A percentile compares a stretch with the other conserved stretches of the same genome.
Evolutionary conservation across 2,797 vertebrate species (phyloP).

Genomic region (Danio kyathit): DNA sequence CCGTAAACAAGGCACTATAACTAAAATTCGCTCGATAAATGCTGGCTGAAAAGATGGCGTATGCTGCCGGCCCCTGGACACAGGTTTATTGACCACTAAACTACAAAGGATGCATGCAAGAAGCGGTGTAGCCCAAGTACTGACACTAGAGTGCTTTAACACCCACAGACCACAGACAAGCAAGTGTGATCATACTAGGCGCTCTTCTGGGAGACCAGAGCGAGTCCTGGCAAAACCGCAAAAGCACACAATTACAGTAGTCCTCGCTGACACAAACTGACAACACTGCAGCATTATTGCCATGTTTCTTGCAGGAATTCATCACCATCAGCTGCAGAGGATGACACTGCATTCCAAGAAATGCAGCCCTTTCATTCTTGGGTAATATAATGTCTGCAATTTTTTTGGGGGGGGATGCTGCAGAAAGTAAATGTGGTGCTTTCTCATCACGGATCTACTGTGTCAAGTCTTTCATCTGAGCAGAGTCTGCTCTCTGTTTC

Average conservation of each 20-base stretch:
- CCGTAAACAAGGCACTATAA: slow-evolving; percentile 63
- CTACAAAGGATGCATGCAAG: slow-evolving; percentile 53
- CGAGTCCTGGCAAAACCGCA: slow-evolving; percentile 28
- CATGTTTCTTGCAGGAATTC: slow-evolving; percentile 3
- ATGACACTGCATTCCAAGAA: slow-evolving; percentile 26
- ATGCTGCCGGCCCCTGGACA: slow-evolving; percentile 56
- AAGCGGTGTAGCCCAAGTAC: slow-evolving; percentile 32
- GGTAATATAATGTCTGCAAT: not conserved
- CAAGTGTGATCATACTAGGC: slow-evolving; percentile 28
- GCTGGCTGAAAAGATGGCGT: slow-evolving; percentile 58
- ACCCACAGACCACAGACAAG: slow-evolving; percentile 37
- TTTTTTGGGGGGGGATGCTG: not conserved
- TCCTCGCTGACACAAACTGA: slow-evolving; percentile 4
- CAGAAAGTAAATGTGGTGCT: slow-evolving; percentile 26
- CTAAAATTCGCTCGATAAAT: slow-evolving; percentile 65
- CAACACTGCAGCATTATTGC: slow-evolving; percentile 17
- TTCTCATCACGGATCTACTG: not conserved
- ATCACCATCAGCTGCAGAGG: slow-evolving; percentile 29
- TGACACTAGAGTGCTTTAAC: slow-evolving; percentile 27
- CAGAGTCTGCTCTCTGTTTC: slow-evolving; percentile 22
- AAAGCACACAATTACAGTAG: not conserved
- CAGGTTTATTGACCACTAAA: slow-evolving; percentile 67
- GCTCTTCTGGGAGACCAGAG: slow-evolving; percentile 17
- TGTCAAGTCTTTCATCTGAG: slow-evolving; percentile 18
- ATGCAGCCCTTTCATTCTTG: not conserved